Evolutionary conservation across 2,797 vertebrate species (phyloP).

Genomic region (Limosa lapponica): DNA sequence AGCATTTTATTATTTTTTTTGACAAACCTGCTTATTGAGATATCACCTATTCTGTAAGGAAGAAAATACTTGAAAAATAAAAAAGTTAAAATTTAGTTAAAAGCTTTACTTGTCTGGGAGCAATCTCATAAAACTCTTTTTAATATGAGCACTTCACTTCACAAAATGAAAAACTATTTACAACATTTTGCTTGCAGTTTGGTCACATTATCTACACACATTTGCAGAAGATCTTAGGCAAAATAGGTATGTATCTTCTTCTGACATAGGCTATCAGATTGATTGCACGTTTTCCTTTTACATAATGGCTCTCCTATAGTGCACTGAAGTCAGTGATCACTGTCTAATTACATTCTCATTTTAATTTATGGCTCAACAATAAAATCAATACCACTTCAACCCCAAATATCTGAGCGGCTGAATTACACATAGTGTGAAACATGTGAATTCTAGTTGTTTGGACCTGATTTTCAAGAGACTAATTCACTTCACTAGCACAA

Average conservation of each 20-base stretch:
- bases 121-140: slow-evolving; percentile 81
- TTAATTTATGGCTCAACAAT: slow-evolving; percentile 80
- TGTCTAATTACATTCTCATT: slow-evolving; percentile 74
- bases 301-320: slow-evolving; percentile 62
- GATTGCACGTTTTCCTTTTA: slow-evolving; percentile 68
- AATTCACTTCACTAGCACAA: slow-evolving; percentile 18
- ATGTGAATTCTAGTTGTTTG: slow-evolving; percentile 2
- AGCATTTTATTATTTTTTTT: neutral
- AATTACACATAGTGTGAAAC: slow-evolving; percentile 53
- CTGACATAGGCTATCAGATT: slow-evolving; percentile 58
- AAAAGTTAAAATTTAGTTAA: slow-evolving; percentile 72
- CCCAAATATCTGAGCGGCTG: slow-evolving; percentile 45
- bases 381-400: slow-evolving; percentile 66
- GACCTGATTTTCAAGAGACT: slow-evolving; percentile 47
- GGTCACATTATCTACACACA: slow-evolving; percentile 73
- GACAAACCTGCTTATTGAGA: slow-evolving; percentile 51
- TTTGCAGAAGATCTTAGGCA: slow-evolving; percentile 65
- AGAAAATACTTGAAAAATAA: slow-evolving; percentile 64
- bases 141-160: slow-evolving; percentile 79
- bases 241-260: slow-evolving; percentile 54
- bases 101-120: slow-evolving; percentile 70
- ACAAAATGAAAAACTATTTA: slow-evolving; percentile 82
- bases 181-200: slow-evolving; percentile 71
- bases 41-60: slow-evolving; percentile 19
- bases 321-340: slow-evolving; percentile 67